A percentile compares a stretch with the other conserved stretches of the same genome.
These are phyloP conservation scores for Odontocolon sp. DNA, from an alignment of 2,888 invertebrate species.

Conservation along the genomic window DNA sequence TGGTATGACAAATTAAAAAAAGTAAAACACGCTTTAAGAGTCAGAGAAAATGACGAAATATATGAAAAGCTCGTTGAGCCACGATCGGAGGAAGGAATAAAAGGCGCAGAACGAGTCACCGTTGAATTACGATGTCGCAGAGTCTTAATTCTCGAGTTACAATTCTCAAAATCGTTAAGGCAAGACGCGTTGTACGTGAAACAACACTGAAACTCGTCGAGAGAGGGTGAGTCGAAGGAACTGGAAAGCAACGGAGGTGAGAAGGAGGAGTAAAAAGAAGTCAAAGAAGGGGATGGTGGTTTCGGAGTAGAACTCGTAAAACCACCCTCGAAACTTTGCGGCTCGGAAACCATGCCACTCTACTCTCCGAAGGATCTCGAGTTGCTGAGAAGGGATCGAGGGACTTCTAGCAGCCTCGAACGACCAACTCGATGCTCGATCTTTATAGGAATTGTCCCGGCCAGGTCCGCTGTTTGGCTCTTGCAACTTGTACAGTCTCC, in stretches of 20 bases:
- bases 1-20: too few relatives aligned
- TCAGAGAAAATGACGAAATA: too few relatives aligned
- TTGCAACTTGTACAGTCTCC: conserved; percentile 1
- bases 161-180: neutral
- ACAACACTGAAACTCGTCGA: neutral
- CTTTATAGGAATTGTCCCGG: conserved; percentile 28
- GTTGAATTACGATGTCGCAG: neutral
- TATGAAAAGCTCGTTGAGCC: too few relatives aligned
- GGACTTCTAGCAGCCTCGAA: conserved; percentile 11
- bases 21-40: too few relatives aligned
- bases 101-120: too few relatives aligned
- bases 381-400: conserved; percentile 18
- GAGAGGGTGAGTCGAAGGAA: neutral
- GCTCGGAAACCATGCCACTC: conserved; percentile 15
- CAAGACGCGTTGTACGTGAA: neutral
- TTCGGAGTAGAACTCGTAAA: conserved; percentile 23
- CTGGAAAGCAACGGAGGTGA: too few relatives aligned
- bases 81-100: too few relatives aligned
- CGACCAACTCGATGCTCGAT: conserved; percentile 25
- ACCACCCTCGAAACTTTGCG: conserved; percentile 30
- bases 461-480: neutral
- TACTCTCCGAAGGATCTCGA: conserved; percentile 1
- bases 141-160: neutral
- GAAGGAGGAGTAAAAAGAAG: neutral
- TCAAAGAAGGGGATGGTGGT: neutral